Evolutionary conservation across 2,113 vertebrate genomes (phyloP), one percentile per base, ranked within the genome.

Genomic region (Mola mola): DNA sequence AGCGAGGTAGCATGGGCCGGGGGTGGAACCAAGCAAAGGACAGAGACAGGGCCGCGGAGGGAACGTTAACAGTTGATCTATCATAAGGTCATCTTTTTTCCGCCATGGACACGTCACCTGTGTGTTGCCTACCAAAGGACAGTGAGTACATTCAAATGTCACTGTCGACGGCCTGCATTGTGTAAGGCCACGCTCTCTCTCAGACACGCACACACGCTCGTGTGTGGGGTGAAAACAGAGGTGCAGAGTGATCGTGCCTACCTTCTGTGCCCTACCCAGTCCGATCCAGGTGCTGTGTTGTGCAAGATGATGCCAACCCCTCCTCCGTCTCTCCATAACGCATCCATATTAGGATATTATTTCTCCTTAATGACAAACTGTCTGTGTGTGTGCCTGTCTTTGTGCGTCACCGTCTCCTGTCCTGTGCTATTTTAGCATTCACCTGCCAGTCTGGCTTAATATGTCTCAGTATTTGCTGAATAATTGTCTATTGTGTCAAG

Each of bases 71-170:
- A 69, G 61, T 52, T 28, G 71, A 66, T 85, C 73, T 87, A 81
- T 86, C 79, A 87, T 71, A 89, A 90, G 86, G 87, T 88, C 84
- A 89, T 87, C 84, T 81, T 60, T 44, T 88, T 90, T 88, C 86
- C 77, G 0, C n/a, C 11, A 20, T 15, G 1, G 42, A 36, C 29
- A 63, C 46, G 70, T 82, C 84, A 89, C 69, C 70, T 82, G 67
- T 37, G 62, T 28, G 8, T 46, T 52, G 44, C 71, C 46, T 74
- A 61, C 61, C 41, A 72, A 65, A 80, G 68, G 78, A 79, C 82
- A 86, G 64, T 78, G 83, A 55, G 79, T 82, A 81, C 81, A 86
- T 88, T 89, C 60, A 90, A 90, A 91, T 88, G 81, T 84, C 89
- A 83, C 55, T 16, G 64, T 83, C 79, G 64, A 17, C 48, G 9